Conservation (phyloP, 2,888 invertebrate species). For the Halictus quadricinctus region DNA sequence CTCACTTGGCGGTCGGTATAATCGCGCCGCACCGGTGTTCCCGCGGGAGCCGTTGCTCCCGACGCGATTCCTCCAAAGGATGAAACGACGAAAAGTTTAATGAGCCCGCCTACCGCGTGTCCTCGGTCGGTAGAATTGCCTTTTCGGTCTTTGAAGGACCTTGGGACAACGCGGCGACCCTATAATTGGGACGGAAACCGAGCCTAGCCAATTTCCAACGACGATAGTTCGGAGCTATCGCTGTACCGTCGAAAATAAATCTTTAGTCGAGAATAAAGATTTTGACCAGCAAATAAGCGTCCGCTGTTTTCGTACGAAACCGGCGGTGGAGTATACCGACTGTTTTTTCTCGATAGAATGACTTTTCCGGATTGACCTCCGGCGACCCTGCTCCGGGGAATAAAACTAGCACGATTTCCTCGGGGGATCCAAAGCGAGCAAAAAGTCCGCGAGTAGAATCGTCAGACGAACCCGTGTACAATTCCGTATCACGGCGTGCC, state of each 20-base stretch:
- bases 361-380: no score
- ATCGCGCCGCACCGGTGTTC: constrained; percentile 66
- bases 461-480: neutral
- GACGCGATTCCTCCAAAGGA: constrained; percentile 71
- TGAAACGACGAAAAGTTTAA: constrained; percentile 80
- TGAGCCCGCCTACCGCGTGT: constrained; percentile 72
- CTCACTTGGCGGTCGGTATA: constrained; percentile 64
- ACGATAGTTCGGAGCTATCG: no score
- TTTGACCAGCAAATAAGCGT: no score
- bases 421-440: neutral
- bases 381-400: no score
- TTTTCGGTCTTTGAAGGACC: constrained; percentile 36
- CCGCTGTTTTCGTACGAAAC: no score
- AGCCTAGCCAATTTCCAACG: constrained; percentile 1
- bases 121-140: constrained; percentile 55
- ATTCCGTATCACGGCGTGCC: constrained; percentile 54
- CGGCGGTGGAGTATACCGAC: no score
- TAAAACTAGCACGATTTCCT: neutral
- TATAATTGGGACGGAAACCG: constrained; percentile 7
- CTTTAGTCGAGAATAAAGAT: neutral
- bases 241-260: neutral
- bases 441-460: neutral
- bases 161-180: constrained; percentile 6
- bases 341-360: no score
- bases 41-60: constrained; percentile 74